Evolutionary conservation across 2,113 vertebrate species (phyloP).

Genomic region (Uria aalge): DNA sequence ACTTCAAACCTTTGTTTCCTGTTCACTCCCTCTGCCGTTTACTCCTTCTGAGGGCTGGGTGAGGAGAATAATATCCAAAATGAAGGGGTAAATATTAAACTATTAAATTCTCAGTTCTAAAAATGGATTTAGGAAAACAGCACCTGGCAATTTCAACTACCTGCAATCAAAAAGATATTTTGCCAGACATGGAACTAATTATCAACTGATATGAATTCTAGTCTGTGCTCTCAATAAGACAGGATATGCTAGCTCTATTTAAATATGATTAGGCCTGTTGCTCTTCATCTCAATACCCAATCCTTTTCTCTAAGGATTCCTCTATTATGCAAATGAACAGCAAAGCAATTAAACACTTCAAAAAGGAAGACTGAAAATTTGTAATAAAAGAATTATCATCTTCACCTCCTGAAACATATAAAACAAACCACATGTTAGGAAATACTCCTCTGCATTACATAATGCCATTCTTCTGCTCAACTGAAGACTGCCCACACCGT

Average conservation of each 20-base stretch:
- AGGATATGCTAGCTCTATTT: neutral
- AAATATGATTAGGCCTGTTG: neutral
- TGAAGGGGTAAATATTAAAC: neutral
- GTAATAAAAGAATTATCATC: neutral
- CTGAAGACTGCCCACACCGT: neutral
- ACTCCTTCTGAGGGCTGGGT: neutral
- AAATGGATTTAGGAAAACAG: constrained; percentile 5
- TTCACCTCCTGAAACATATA: neutral
- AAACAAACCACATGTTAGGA: neutral
- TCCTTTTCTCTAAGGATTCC: neutral
- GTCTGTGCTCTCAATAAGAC: neutral
- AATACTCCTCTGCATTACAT: neutral
- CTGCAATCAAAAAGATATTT: constrained; percentile 1
- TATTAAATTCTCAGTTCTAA: neutral
- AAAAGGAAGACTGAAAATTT: constrained; percentile 43
- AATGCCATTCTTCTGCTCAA: neutral
- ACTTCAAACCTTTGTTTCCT: neutral
- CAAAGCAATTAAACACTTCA: constrained; percentile 35
- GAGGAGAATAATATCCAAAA: neutral
- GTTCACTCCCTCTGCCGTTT: neutral
- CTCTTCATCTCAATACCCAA: neutral
- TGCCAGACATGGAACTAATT: constrained; percentile 24
- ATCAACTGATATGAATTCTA: constrained; percentile 1
- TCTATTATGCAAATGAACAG: constrained; percentile 30
- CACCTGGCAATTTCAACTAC: constrained; percentile 12